phyloP scores from a whole-genome alignment of 1,140 invertebrate genomes.

The Helicorthomorpha holstii region DNA sequence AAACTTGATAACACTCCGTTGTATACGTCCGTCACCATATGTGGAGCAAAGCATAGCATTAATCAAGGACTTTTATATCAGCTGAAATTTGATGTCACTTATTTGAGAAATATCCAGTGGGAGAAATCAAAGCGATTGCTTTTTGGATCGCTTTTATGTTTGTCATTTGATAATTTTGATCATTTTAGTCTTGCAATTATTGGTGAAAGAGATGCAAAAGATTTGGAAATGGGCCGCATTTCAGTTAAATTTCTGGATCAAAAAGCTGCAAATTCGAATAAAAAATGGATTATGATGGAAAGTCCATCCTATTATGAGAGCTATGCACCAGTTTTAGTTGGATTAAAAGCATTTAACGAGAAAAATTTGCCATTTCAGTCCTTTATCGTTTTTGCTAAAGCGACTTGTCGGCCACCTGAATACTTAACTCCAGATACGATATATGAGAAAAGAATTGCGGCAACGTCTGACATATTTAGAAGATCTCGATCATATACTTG shows the following conservation, averaged over 20 bases:
- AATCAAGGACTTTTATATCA: not conserved
- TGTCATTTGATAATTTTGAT: conserved; percentile 47
- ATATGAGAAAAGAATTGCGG: not conserved
- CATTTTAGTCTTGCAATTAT: conserved; percentile 47
- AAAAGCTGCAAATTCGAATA: not conserved
- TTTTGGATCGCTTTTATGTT: conserved; percentile 48
- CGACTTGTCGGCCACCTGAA: not conserved
- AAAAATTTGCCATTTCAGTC: not conserved
- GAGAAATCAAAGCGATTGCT: conserved; percentile 38
- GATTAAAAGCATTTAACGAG: not conserved
- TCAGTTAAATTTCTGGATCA: conserved; percentile 16
- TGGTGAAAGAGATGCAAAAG: conserved; percentile 31
- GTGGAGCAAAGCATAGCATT: not conserved
- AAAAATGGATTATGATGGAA: conserved; percentile 11
- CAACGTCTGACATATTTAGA: not conserved
- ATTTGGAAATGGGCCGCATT: conserved; percentile 29
- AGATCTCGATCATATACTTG: not conserved
- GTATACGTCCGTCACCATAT: not conserved
- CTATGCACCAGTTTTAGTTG: conserved; percentile 2
- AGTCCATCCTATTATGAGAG: conserved; percentile 4
- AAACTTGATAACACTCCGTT: not conserved
- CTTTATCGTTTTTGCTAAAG: not conserved
- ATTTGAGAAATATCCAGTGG: not conserved
- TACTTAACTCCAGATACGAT: not conserved
- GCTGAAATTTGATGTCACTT: not conserved